A percentile compares a stretch with the other conserved stretches of the same genome.
phyloP scores from a whole-genome alignment of 1,140 invertebrate species.

The Drosophila rhopaloa region DNA sequence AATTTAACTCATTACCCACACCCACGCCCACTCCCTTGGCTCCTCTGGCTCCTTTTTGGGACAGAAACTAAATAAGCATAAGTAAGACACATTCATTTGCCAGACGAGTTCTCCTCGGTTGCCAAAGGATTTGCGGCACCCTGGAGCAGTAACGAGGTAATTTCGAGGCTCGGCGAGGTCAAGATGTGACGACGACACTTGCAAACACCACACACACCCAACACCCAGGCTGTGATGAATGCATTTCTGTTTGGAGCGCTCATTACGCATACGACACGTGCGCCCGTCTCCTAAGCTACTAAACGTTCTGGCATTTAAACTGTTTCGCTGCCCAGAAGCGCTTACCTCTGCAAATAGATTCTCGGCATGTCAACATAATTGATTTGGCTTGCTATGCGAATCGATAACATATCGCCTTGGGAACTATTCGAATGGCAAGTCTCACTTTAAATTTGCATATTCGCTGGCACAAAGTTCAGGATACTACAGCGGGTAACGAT shows the following conservation, averaged over 20 bases:
- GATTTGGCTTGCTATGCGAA: slow-evolving; percentile 29
- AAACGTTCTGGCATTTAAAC: slow-evolving; percentile 23
- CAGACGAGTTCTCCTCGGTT: slow-evolving; percentile 28
- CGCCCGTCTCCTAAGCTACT: slow-evolving; percentile 16
- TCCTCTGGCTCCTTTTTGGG: slow-evolving; percentile 12
- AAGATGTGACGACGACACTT: slow-evolving; percentile 46
- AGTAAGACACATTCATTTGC: slow-evolving; percentile 61
- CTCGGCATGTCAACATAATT: slow-evolving; percentile 34
- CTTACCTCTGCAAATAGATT: neutral
- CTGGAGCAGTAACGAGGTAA: slow-evolving; percentile 50
- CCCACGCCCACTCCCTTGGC: neutral
- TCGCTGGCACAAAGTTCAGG: slow-evolving; percentile 10
- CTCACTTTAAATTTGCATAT: slow-evolving; percentile 28
- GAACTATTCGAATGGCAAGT: slow-evolving; percentile 3
- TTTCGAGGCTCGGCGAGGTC: slow-evolving; percentile 38
- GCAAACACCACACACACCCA: neutral
- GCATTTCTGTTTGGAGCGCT: slow-evolving; percentile 18
- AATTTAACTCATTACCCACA: slow-evolving; percentile 75
- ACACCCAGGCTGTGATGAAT: slow-evolving; percentile 24
- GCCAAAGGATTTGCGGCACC: slow-evolving; percentile 42
- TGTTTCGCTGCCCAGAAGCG: slow-evolving; percentile 6
- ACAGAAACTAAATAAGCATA: slow-evolving; percentile 70
- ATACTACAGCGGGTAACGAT: slow-evolving; percentile 10
- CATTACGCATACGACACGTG: slow-evolving; percentile 51
- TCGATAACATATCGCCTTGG: slow-evolving; percentile 13